Base-by-base conservation (phyloP, 1,140 invertebrate species). In the Hyposmocoma kahamanoa region DNA sequence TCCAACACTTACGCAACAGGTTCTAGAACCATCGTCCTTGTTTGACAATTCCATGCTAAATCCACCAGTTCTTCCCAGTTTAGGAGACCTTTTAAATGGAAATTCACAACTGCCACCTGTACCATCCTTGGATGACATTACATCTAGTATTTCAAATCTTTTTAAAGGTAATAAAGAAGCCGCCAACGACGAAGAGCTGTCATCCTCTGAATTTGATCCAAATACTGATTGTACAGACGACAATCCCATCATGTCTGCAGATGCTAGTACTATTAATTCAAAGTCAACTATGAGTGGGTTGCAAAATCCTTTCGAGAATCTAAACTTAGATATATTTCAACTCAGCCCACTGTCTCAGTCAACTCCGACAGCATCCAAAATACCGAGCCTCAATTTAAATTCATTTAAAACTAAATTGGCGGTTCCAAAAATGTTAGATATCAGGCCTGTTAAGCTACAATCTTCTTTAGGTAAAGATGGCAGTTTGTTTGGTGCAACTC, bases 381-480 rank as follows among this genome's bases (percentile, higher is more conserved):
- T 49, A 20, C 58, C 62, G 6, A 47, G 36, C 39, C 20, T 66
- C 9, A 56, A 58, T 34, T 42, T 67, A 19, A 62, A 56, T 26
- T 53, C 60, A 10, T 66, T 53, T 36, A 72, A 50, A 45, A 52
- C 66, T 13, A 72, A 62, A 53, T 32, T 73, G 38, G 34, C 62
- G 18, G 26, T 61, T 17, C 69, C 69, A 28, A 59, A 66, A 15
- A 53, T 54, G 15, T 56, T 74, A 34, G 20, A 62, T 39, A 42
- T 66, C 0, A 65, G 61, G 46, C 56, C 62, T 26, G 21, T 59
- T 6, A 50, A 56, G 22, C 41, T 62, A 1, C 46, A 56, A 44
- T 60, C 62, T 22, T 20, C 56, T 41, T 41, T 22, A 8, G 28
- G 44, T n/a, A 55, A 58, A 38, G 54, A 50, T 18, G 52, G 55